A percentile compares a stretch with the other conserved stretches of the same genome.
Evolutionary conservation across 2,113 vertebrate species (phyloP).

Genomic region (Cynopterus brachyotis): DNA sequence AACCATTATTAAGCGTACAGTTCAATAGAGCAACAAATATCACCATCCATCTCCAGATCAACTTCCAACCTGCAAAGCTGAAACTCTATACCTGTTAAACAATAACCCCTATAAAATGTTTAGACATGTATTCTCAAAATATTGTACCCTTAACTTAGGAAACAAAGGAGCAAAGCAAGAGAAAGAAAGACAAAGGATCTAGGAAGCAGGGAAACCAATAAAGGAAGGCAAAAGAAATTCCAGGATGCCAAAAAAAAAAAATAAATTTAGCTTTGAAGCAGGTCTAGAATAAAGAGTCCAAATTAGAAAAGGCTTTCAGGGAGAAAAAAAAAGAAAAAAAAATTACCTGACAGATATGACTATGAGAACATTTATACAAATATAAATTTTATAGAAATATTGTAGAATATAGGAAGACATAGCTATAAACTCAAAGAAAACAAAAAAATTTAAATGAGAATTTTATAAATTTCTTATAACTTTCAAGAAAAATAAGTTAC

Average conservation of each 20-base stretch:
- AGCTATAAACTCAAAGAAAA: neutral
- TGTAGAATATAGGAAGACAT: neutral
- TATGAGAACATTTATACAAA: neutral
- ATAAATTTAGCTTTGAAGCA: neutral
- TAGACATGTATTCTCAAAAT: neutral
- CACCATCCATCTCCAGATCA: neutral
- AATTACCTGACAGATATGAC: neutral
- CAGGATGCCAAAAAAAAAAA: neutral
- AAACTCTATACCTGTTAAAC: neutral
- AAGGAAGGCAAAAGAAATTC: neutral
- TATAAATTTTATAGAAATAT: neutral
- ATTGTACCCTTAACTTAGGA: neutral
- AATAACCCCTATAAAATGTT: neutral
- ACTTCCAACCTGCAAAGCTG: constrained; percentile 35
- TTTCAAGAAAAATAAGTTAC: constrained; percentile 27
- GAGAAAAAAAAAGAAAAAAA: neutral
- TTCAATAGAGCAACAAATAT: neutral
- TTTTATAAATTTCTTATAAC: neutral
- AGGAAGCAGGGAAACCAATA: neutral
- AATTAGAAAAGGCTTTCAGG: neutral
- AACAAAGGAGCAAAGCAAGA: neutral
- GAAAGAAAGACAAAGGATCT: neutral
- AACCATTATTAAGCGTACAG: neutral
- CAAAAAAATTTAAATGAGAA: neutral
- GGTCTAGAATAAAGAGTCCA: neutral